Evolutionary conservation across 2,888 invertebrate genomes (phyloP).

Genomic region (Nomada goodeniana): DNA sequence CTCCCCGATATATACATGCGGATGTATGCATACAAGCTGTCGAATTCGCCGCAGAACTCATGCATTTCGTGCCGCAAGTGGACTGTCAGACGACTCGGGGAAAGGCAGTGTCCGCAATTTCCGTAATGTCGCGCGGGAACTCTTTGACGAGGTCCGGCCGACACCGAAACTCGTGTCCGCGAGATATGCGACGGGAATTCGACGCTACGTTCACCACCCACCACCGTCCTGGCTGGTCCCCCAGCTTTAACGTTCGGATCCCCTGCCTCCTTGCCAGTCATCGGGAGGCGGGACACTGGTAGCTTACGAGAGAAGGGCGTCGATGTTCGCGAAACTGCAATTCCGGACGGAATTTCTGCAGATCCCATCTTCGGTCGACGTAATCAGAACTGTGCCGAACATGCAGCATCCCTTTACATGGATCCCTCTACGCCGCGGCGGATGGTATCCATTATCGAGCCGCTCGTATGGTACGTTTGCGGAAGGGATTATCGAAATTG

Average conservation of each 20-base stretch:
- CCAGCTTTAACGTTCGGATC: slow-evolving; percentile 10
- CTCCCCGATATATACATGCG: neutral
- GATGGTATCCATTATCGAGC: slow-evolving; percentile 29
- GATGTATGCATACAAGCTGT: slow-evolving; percentile 49
- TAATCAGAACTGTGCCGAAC: slow-evolving; percentile 43
- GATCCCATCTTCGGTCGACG: slow-evolving; percentile 32
- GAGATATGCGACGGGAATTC: slow-evolving; percentile 56
- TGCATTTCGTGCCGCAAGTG: slow-evolving; percentile 52
- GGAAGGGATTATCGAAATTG: slow-evolving; percentile 27
- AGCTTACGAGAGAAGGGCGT: slow-evolving; percentile 69
- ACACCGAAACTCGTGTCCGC: slow-evolving; percentile 62
- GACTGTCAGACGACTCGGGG: slow-evolving; percentile 41
- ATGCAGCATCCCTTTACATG: slow-evolving; percentile 37
- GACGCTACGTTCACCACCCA: neutral
- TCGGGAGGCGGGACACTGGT: slow-evolving; percentile 14
- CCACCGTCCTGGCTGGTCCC: neutral
- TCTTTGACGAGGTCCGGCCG: slow-evolving; percentile 60
- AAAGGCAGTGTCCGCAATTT: slow-evolving; percentile 67
- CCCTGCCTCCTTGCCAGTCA: slow-evolving; percentile 38
- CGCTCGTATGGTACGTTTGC: slow-evolving; percentile 3
- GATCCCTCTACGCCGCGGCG: neutral
- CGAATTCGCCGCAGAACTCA: slow-evolving; percentile 66
- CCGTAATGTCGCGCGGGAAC: slow-evolving; percentile 65
- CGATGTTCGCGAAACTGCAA: slow-evolving; percentile 56
- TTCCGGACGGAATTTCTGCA: slow-evolving; percentile 55